Evolutionary conservation across 2,888 invertebrate species (phyloP).

Genomic region (Zaprionus lineosus): DNA sequence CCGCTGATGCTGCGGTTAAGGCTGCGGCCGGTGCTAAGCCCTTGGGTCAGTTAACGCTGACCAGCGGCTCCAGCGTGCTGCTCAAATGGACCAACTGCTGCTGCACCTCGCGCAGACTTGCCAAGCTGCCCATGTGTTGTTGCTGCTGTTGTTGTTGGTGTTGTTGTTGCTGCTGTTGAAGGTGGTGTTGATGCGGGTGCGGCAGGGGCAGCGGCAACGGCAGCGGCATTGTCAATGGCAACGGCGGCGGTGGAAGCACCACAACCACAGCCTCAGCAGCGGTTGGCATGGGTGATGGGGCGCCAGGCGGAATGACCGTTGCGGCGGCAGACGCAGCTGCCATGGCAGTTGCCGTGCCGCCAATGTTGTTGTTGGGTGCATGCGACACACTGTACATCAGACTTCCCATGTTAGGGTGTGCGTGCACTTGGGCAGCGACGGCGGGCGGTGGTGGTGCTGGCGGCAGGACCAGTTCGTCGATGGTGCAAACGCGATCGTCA

Average conservation of each 20-base stretch:
- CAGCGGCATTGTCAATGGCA: not conserved
- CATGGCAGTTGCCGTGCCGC: conserved; percentile 58
- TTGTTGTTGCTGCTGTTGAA: conserved; percentile 14
- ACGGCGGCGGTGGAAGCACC: conserved; percentile 49
- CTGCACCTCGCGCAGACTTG: conserved; percentile 66
- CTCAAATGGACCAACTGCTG: conserved; percentile 67
- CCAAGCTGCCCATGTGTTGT: conserved; percentile 62
- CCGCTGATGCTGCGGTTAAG: conserved; percentile 41
- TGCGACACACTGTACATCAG: conserved; percentile 62
- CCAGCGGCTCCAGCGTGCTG: conserved; percentile 78
- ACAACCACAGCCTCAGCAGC: conserved; percentile 70
- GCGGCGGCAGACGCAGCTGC: conserved; percentile 50
- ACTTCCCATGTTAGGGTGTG: conserved; percentile 59
- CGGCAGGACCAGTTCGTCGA: conserved; percentile 81
- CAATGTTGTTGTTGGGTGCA: conserved; percentile 37
- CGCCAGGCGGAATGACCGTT: conserved; percentile 78
- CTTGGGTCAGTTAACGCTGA: conserved; percentile 81
- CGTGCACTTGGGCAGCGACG: conserved; percentile 49
- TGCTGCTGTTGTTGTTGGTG: conserved; percentile 28
- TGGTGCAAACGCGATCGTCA: conserved; percentile 83
- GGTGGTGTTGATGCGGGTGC: conserved; percentile 4
- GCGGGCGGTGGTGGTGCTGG: conserved; percentile 77
- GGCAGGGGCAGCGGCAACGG: conserved; percentile 63
- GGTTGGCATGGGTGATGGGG: conserved; percentile 59
- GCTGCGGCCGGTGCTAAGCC: conserved; percentile 31